Conservation (phyloP, 1,140 invertebrate genomes). For the Brachystomella parvula region DNA sequence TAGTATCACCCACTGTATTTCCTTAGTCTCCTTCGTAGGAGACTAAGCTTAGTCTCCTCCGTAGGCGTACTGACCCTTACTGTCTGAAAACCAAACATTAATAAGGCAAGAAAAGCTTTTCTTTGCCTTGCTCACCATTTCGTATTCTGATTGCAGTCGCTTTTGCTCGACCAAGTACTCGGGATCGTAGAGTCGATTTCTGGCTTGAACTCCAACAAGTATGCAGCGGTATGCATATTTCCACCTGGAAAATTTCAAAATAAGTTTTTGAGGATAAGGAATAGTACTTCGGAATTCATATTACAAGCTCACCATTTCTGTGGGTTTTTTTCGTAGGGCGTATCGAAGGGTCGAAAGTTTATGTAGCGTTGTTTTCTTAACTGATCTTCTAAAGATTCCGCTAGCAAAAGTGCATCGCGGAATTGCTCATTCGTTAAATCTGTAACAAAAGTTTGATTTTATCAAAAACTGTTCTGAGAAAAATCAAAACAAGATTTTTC, state of each 20-base stretch:
- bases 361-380: background rate
- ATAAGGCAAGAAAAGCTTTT: slow-evolving; percentile 65
- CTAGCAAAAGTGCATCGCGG: background rate
- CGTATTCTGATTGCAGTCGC: background rate
- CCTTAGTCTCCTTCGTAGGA: too few relatives aligned
- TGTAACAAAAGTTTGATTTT: background rate
- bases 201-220: slow-evolving; percentile 67
- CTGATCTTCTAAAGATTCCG: background rate
- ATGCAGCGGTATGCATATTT: slow-evolving; percentile 76
- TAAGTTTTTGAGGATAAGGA: too few relatives aligned
- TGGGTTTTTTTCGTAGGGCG: background rate
- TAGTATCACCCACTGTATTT: too few relatives aligned
- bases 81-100: slow-evolving; percentile 63
- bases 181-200: slow-evolving; percentile 41
- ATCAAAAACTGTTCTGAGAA: background rate
- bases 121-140: slow-evolving; percentile 55
- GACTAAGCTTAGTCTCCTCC: too few relatives aligned
- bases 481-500: background rate
- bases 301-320: background rate
- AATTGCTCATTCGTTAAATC: slow-evolving; percentile 4
- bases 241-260: slow-evolving; percentile 57
- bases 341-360: background rate
- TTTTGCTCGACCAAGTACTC: background rate
- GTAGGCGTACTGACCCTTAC: too few relatives aligned
- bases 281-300: too few relatives aligned